Base-by-base conservation (phyloP, 2,797 vertebrate genomes). In the Loriculus beryllinus region DNA sequence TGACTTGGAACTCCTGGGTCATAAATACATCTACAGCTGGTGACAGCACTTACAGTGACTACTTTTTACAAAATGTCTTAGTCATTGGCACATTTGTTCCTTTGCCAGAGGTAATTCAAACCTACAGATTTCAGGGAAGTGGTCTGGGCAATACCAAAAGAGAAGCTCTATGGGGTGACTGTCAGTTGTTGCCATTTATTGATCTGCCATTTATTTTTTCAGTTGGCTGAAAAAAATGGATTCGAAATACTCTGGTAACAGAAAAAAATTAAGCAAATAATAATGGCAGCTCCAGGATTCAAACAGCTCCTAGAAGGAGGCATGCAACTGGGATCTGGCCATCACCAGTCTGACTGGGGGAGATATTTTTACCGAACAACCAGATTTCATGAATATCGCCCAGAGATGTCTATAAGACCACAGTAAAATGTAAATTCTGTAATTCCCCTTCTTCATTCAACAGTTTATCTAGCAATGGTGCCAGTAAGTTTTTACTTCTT, bases 11-110 rank as follows among this genome's bases (percentile, higher is more conserved):
- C 29, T 89, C 59, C 22, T 65, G 42, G 60, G 14, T 78, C 62
- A 68, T 83, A 86, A 94, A 91, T 92, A 78, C 9, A 13, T 78
- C 45, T 89, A 40, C n/a, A 86, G n/a, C 39, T 91, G 72, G 39
- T 90, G 79, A 85, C 52, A 92, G 62, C 82, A 83, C 49, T 88
- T 78, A 75, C 4, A 21, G 6, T 33, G 65, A 69, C 57, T 74
- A 54, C 25, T 64, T 93, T 84, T 68, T 40, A 65, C 40, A 68
- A 82, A 93, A 82, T 31, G 47, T n/a, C 62, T 93, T 78, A 83
- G 65, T 88, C 89, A 87, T 26, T 91, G 62, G 21, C 42, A 71
- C 7, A 64, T 85, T 82, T 74, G 29, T 68, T 74, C 12, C n/a
- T 87, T 80, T 78, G 71, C 37, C 57, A 89, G 75, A 64, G 15